These are phyloP conservation scores for Prionailurus viverrinus DNA, from an alignment of 2,113 vertebrate genomes.

Conservation along the genomic window DNA sequence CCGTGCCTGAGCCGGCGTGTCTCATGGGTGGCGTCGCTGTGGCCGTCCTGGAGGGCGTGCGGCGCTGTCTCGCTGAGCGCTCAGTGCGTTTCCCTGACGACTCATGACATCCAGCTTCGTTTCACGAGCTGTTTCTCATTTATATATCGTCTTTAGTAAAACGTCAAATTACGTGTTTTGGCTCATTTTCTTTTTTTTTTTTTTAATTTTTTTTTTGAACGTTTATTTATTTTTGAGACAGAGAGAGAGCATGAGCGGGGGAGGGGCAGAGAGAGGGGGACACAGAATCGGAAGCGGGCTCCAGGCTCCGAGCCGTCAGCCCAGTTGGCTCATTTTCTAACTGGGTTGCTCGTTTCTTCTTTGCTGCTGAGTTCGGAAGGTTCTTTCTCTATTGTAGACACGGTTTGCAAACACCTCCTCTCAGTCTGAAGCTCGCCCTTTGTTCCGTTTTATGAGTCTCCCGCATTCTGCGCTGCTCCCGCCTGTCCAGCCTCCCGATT, in stretches of 20 bases:
- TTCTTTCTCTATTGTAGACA: neutral
- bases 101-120: neutral
- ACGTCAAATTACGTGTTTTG: neutral
- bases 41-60: neutral
- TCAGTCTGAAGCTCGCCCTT: neutral
- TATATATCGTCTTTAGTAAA: neutral
- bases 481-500: neutral
- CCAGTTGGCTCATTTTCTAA: neutral
- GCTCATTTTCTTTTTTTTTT: neutral
- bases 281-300: too few relatives aligned
- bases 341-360: neutral
- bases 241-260: too few relatives aligned
- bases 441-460: neutral
- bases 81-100: neutral
- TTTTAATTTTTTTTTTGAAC: too few relatives aligned
- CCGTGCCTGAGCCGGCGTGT: neutral
- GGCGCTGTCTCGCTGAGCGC: neutral
- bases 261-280: too few relatives aligned
- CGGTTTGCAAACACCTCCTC: neutral
- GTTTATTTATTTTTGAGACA: too few relatives aligned
- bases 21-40: neutral
- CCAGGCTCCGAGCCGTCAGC: too few relatives aligned
- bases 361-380: neutral
- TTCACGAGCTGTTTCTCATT: too few relatives aligned
- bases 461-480: too few relatives aligned